Evolutionary conservation across 1,140 invertebrate species (phyloP).

Genomic region (Drosophila lini): DNA sequence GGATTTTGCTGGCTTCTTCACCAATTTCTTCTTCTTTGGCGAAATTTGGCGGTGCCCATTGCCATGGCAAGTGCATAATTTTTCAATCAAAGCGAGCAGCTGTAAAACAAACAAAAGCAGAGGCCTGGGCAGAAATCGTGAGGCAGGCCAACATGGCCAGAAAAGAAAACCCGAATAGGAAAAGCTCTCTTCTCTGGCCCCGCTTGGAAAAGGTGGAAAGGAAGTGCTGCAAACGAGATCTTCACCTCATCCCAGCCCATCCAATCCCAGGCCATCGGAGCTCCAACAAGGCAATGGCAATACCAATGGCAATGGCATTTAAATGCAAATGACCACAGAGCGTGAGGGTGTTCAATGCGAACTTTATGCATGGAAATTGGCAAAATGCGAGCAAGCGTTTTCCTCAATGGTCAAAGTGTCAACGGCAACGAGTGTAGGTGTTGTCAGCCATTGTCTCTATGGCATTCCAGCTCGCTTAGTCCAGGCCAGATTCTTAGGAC

Average conservation of each 20-base stretch:
- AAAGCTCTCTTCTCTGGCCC: constrained; percentile 15
- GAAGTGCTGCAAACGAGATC: constrained; percentile 59
- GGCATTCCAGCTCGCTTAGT: constrained; percentile 15
- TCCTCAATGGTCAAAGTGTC: constrained; percentile 77
- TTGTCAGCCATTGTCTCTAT: constrained; percentile 55
- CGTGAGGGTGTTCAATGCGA: constrained; percentile 79
- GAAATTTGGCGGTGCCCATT: constrained; percentile 75
- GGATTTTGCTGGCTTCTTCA: constrained; percentile 20
- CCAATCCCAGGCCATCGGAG: constrained; percentile 10
- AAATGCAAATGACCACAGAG: constrained; percentile 79
- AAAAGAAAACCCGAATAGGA: constrained; percentile 54
- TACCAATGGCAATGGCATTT: constrained; percentile 70
- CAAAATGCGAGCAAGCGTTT: constrained; percentile 76
- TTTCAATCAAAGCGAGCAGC: constrained; percentile 81
- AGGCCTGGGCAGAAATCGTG: constrained; percentile 43
- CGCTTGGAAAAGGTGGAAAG: constrained; percentile 21
- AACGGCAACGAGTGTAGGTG: constrained; percentile 68
- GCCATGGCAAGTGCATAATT: constrained; percentile 82
- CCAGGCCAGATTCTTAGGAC: not conserved
- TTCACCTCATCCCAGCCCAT: constrained; percentile 27
- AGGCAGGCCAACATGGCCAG: constrained; percentile 46
- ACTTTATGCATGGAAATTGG: constrained; percentile 80
- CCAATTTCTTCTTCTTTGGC: constrained; percentile 30
- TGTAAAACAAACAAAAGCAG: constrained; percentile 74
- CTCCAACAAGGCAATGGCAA: constrained; percentile 11